Percentiles rank a stretch among this genome's conserved stretches.
Conservation (phyloP, 2,113 vertebrate genomes). For the Odobenus rosmarus region DNA sequence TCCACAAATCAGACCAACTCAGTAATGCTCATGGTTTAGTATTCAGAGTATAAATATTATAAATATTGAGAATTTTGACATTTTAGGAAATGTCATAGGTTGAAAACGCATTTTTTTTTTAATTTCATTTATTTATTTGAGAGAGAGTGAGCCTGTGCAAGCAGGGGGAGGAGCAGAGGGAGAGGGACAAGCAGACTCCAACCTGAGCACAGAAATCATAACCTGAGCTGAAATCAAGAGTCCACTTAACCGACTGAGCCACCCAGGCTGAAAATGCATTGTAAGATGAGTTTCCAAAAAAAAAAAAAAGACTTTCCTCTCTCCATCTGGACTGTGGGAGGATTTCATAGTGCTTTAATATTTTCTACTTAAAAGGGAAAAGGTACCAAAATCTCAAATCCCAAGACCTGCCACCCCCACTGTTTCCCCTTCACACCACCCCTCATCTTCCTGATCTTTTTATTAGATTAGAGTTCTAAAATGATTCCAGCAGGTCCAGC, state of each 20-base stretch:
- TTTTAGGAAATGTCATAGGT: not conserved
- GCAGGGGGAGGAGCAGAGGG: not conserved
- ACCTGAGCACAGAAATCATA: not conserved
- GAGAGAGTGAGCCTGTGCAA: not conserved
- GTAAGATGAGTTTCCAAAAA: not conserved
- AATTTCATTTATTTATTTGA: not conserved
- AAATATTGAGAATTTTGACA: not conserved
- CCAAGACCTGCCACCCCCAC: not conserved
- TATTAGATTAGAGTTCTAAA: not conserved
- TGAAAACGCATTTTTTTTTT: not conserved
- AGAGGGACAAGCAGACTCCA: not conserved
- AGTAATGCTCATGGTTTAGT: not conserved
- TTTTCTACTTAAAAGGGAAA: not conserved
- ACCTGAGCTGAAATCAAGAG: not conserved
- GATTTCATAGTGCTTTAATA: not conserved
- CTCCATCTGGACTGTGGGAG: not conserved
- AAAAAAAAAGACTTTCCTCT: not conserved
- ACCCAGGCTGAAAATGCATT: not conserved
- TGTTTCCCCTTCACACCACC: fast-evolving
- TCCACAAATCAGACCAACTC: not conserved
- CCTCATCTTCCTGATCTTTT: no score
- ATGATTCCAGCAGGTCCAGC: not conserved
- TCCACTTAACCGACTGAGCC: not conserved
- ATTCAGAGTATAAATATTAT: not conserved
- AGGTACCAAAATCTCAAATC: not conserved